These are phyloP conservation scores for Brachyrhaphis roseni DNA, from an alignment of 2,797 vertebrate genomes.

Conservation along the genomic window DNA sequence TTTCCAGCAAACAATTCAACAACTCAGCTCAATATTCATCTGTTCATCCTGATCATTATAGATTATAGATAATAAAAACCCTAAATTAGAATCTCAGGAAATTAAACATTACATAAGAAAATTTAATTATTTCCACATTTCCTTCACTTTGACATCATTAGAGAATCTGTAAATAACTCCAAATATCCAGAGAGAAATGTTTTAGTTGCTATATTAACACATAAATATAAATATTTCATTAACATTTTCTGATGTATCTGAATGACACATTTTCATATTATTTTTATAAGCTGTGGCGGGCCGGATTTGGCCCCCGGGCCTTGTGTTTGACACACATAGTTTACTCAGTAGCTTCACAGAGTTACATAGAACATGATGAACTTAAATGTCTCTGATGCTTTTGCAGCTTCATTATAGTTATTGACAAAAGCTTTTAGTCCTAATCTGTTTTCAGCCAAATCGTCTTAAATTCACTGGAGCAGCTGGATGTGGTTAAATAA, in stretches of 20 bases:
- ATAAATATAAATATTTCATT: too few relatives aligned
- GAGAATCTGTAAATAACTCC: background rate
- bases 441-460: background rate
- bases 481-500: background rate
- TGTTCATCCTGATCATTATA: background rate
- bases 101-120: background rate
- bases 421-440: background rate
- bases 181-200: background rate
- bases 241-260: too few relatives aligned
- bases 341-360: too few relatives aligned
- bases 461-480: background rate
- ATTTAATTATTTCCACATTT: background rate
- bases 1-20: background rate
- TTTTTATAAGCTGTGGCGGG: too few relatives aligned
- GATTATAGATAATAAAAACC: background rate
- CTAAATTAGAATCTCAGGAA: background rate
- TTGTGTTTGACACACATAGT: too few relatives aligned
- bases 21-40: background rate
- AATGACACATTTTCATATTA: too few relatives aligned
- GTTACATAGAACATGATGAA: background rate
- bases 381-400: background rate
- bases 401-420: background rate
- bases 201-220: background rate
- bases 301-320: too few relatives aligned
- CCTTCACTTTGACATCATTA: background rate